phyloP scores from a whole-genome alignment of 1,140 invertebrate genomes.

The Cyphomyrmex costatus region DNA sequence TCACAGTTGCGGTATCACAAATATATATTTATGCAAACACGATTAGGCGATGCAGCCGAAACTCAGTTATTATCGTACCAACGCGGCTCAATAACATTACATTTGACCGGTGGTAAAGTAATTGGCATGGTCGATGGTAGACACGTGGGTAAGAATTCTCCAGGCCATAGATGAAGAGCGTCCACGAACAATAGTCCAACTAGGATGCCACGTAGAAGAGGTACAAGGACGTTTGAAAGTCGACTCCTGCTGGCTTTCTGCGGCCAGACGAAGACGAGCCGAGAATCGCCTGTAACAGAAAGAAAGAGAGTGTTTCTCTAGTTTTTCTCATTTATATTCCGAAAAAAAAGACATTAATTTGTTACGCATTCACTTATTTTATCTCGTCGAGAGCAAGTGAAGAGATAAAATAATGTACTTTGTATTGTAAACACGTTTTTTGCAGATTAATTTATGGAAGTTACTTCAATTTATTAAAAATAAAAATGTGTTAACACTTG shows the following conservation, averaged over 20 bases:
- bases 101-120: conserved; percentile 79
- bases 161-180: conserved; percentile 82
- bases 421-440: background rate
- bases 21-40: background rate
- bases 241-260: conserved; percentile 76
- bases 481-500: background rate
- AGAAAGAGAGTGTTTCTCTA: too few species aligned
- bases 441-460: background rate
- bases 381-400: background rate
- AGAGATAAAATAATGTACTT: background rate
- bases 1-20: background rate
- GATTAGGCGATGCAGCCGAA: background rate
- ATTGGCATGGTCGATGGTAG: conserved; percentile 73
- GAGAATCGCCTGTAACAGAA: conserved; percentile 77
- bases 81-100: conserved; percentile 83
- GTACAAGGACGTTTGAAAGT: conserved; percentile 73
- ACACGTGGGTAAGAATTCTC: conserved; percentile 81
- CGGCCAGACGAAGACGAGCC: conserved; percentile 83
- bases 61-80: conserved; percentile 79
- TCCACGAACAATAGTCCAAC: conserved; percentile 77
- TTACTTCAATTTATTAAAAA: background rate
- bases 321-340: background rate
- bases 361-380: background rate
- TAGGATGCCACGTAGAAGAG: conserved; percentile 75
- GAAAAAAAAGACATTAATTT: background rate